Evolutionary conservation across 2,888 invertebrate genomes (phyloP), one percentile per base, ranked within the genome.

Genomic region (Odiellus spinosus): DNA sequence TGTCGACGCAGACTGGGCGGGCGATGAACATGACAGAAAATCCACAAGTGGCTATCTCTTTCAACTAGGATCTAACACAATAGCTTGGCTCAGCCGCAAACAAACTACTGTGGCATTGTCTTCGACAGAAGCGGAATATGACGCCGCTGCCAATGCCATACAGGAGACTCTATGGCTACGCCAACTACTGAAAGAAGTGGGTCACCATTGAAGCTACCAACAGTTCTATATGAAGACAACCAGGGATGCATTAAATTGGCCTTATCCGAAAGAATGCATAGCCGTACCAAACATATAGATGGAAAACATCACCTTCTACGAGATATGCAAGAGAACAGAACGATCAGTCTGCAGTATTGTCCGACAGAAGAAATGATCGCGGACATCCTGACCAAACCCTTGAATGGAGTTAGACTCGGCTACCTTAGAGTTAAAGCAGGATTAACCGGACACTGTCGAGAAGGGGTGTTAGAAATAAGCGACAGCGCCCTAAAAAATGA

Each of bases 51-150:
- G 55, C 8, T 40, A 47, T 33, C 14, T 54, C 18, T 44, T 52
- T 6, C 42, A 40, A 32, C n/a, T 34, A 8, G 11, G 14, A 18
- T 39, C 5, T 1, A 15, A 14, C 5, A 17, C 40, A 34, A 18
- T 51, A 15, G 45, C 47, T 1, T 53, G 51, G 52, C 41, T 32
- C 21, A 34, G 26, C 10, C 48, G 44, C 34, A 52, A 52, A 21
- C 53, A 56, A 34, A 35, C 42, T n/a, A 49, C 46, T 12, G 52
- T 56, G 10, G 55, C 55, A n/a, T 33, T 56, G 11, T 56, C 56
- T 1, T 44, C 56, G 10, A 50, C 52, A 38, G 56, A 57, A 41
- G 54, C 53, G 14, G 56, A 57, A 36, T 57, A 56, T 36, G 53
- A 52, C 34, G 56, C 54, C 14, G 26, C 48, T 12, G 44, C 51